These are phyloP conservation scores for Caradrina kadenii DNA, from an alignment of 2,888 invertebrate genomes.

Conservation along the genomic window DNA sequence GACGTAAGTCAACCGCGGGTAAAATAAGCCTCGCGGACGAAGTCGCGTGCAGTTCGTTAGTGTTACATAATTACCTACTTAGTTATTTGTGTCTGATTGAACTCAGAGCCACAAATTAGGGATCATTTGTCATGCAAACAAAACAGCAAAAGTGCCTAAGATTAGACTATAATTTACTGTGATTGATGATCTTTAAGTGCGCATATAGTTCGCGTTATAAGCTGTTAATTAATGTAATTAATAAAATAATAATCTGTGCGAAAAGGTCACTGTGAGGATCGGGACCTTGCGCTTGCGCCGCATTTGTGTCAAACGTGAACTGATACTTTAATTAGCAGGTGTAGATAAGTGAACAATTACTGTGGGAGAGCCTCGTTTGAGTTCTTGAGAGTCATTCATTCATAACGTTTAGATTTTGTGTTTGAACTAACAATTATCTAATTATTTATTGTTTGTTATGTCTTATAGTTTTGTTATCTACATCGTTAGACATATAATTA, in stretches of 20 bases:
- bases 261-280: conserved; percentile 74
- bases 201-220: conserved; percentile 31
- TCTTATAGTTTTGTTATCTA: no score
- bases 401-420: neutral
- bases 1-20: no score
- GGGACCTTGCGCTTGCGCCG: conserved; percentile 59
- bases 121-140: conserved; percentile 61
- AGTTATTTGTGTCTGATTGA: conserved; percentile 16
- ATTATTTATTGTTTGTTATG: no score
- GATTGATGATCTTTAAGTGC: conserved; percentile 62
- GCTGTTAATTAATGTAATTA: conserved; percentile 74
- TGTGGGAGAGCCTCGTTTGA: conserved; percentile 30
- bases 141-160: conserved; percentile 43
- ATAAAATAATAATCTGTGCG: conserved; percentile 71
- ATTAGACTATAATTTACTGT: conserved; percentile 56
- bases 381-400: conserved; percentile 28
- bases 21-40: no score
- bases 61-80: conserved; percentile 17
- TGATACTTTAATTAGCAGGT: conserved; percentile 51
- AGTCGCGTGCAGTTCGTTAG: no score
- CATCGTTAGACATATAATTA: no score
- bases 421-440: neutral
- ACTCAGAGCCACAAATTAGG: conserved; percentile 27
- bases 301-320: conserved; percentile 55
- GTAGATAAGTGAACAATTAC: conserved; percentile 50